phyloP scores from a whole-genome alignment of 2,797 vertebrate species.

The Melanotaenia maccullochi region DNA sequence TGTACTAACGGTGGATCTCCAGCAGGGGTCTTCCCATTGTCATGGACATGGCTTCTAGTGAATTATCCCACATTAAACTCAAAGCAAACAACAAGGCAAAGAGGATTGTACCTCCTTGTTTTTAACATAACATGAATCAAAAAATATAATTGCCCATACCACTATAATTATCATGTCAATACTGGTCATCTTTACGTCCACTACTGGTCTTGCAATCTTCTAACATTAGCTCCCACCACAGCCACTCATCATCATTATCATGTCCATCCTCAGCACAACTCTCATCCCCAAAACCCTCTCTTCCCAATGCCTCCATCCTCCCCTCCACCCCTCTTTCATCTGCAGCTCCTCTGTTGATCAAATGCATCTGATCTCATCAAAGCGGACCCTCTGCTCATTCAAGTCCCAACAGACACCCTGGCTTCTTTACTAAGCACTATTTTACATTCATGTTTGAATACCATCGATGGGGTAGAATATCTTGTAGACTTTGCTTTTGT shows the following conservation, averaged over 20 bases:
- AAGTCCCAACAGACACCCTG: conserved; percentile 75
- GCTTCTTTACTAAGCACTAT: conserved; percentile 78
- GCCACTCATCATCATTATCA: conserved; percentile 63
- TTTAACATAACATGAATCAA: conserved; percentile 35
- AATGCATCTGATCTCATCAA: conserved; percentile 83
- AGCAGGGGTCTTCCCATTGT: conserved; percentile 83
- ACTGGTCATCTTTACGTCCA: conserved; percentile 20
- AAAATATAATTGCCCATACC: neutral
- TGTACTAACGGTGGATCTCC: conserved; percentile 70
- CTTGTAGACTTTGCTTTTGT: conserved; percentile 78
- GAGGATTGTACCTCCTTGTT: conserved; percentile 20
- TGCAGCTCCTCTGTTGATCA: conserved; percentile 79
- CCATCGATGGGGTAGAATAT: conserved; percentile 68
- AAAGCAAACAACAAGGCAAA: conserved; percentile 7
- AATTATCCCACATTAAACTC: conserved; percentile 30
- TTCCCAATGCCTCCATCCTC: conserved; percentile 27
- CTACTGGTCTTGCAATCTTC: conserved; percentile 24
- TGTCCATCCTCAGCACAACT: conserved; percentile 63
- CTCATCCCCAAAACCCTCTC: conserved; percentile 69
- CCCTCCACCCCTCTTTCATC: conserved; percentile 69
- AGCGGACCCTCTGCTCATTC: conserved; percentile 79
- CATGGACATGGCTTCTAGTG: conserved; percentile 51
- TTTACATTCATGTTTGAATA: conserved; percentile 79
- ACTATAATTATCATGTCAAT: conserved; percentile 1
- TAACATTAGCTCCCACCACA: conserved; percentile 44